Evolutionary conservation across 2,797 vertebrate genomes (phyloP).

Genomic region (Oryzias sinensis): DNA sequence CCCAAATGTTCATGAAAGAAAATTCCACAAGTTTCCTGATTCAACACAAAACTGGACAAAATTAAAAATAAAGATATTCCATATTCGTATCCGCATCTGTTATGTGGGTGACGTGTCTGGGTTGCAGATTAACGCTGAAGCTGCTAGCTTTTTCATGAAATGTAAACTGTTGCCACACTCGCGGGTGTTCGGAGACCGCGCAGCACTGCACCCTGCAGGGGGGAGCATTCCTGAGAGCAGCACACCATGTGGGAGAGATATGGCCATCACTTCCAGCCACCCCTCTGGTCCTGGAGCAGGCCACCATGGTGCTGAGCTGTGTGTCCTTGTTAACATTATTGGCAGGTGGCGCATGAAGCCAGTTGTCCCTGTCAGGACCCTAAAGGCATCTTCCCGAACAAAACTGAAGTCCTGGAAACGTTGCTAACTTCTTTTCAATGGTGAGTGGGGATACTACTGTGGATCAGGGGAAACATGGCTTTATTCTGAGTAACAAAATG

Average conservation of each 20-base stretch:
- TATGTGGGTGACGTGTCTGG: neutral
- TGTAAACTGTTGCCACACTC: conserved; percentile 33
- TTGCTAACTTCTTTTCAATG: conserved; percentile 44
- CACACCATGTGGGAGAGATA: conserved; percentile 67
- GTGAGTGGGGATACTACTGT: conserved; percentile 9
- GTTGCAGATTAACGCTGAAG: conserved; percentile 1
- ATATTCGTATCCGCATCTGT: no score
- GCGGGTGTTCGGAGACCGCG: conserved; percentile 28
- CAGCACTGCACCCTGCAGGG: conserved; percentile 43
- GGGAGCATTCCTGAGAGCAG: conserved; percentile 55
- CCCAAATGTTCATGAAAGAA: no score
- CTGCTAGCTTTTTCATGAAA: neutral
- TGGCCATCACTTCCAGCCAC: conserved; percentile 57
- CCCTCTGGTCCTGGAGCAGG: conserved; percentile 54
- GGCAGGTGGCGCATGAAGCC: conserved; percentile 73
- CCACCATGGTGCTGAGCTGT: conserved; percentile 48
- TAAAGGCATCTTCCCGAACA: conserved; percentile 58
- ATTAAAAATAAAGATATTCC: no score
- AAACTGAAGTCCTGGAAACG: conserved; percentile 47
- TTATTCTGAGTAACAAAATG: neutral
- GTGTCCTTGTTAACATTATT: conserved; percentile 73
- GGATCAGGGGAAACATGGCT: conserved; percentile 1
- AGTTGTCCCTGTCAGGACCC: conserved; percentile 65
- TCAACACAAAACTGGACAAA: no score
- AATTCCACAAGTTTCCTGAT: no score